Base-by-base conservation (phyloP, 1,140 invertebrate species). In the Heliothis subflexa region DNA sequence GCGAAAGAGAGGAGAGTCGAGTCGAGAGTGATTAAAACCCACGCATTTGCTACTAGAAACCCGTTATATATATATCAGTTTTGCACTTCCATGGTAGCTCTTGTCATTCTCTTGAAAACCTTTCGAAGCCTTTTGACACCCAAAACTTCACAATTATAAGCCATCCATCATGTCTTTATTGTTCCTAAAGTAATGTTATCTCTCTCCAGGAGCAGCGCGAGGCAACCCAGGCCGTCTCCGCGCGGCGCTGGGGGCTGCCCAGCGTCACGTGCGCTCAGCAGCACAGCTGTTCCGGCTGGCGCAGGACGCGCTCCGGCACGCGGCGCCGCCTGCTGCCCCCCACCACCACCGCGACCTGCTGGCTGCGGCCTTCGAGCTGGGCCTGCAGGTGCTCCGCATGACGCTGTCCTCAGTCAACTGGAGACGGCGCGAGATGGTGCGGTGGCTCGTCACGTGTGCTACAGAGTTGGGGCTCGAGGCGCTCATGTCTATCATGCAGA, bases 381-480 rank as follows among this genome's bases (percentile, higher is more conserved):
- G 97, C 16, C 91, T 98, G 61, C 97, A 98, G 95, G 97, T 98
- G n/a, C 96, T 98, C 95, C 94, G 97, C 54, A 97, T 98, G 96
- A 98, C 98, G 0, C 87, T 98, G 25, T 96, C 97, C 13, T 97
- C 97, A 0, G 95, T 97, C 79, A 98, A 98, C 92, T 97, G 97
- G 97, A 93, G 97, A 18, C 91, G 97, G 25, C 95, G 97, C 18
- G 97, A 98, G 87, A 98, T 98, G 97, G 97, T 98, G 5, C 95
- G 97, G 11, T 98, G 97, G 97, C 90, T 98, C 54, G 97, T 98
- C 1, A 98, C 97, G 0, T 98, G 97, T 95, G 97, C 97, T 4
- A 98, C 97, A 1, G 97, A 98, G 90, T 95, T 98, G 3, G 97
- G 97, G 0, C 94, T 97, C 7, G 97, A 97, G 85, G 97, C 97